A percentile compares a stretch with the other conserved stretches of the same genome.
phyloP scores from a whole-genome alignment of 1,140 invertebrate genomes.

The Ridgeia piscesae region DNA sequence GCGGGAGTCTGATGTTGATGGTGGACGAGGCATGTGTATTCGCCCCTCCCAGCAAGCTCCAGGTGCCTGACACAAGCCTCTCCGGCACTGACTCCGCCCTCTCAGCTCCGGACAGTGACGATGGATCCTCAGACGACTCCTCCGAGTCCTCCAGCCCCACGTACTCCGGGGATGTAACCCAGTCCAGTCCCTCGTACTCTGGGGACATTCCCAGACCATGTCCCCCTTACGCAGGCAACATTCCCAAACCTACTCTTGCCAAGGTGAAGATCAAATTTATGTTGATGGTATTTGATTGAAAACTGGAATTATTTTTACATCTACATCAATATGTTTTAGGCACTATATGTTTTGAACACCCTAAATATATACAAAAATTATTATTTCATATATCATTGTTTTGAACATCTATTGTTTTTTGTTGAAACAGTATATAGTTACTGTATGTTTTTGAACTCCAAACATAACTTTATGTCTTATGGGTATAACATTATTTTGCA shows the following conservation, averaged over 20 bases:
- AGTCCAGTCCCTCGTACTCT: background rate
- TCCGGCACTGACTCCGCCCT: slow-evolving; percentile 51
- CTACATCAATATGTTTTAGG: no score
- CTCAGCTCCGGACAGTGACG: slow-evolving; percentile 44
- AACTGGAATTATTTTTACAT: background rate
- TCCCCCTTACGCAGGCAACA: background rate
- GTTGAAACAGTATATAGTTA: no score
- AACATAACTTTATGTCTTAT: no score
- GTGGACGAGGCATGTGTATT: slow-evolving; percentile 77
- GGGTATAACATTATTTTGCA: no score
- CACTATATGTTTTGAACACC: no score
- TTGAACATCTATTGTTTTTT: no score
- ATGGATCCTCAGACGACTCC: slow-evolving; percentile 4
- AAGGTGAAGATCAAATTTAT: background rate
- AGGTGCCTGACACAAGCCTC: slow-evolving; percentile 65
- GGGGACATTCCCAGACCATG: background rate
- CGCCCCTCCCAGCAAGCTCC: slow-evolving; percentile 73
- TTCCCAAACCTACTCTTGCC: background rate
- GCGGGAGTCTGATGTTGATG: slow-evolving; percentile 53
- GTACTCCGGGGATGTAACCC: background rate
- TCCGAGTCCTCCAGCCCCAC: background rate
- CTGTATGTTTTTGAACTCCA: no score
- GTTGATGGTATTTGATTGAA: background rate
- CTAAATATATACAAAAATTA: no score
- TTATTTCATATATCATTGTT: no score